Evolutionary conservation across 2,797 vertebrate genomes (phyloP).

Genomic region (Sebastes itinus): DNA sequence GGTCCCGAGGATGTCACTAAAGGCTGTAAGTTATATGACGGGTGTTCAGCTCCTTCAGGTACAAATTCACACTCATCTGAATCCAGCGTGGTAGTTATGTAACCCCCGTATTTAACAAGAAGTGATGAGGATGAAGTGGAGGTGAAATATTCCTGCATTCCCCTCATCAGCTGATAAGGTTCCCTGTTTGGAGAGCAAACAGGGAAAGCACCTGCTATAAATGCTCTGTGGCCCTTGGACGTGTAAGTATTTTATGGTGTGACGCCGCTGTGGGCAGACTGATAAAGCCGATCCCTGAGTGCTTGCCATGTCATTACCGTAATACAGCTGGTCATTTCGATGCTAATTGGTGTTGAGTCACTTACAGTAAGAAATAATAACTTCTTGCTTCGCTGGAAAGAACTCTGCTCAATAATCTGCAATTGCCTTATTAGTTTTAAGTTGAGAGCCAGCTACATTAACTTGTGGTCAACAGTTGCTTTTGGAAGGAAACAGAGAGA

Average conservation of each 20-base stretch:
- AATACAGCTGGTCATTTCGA: slow-evolving; percentile 67
- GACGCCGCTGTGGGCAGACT: slow-evolving; percentile 34
- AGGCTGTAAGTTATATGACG: not conserved
- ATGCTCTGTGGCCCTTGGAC: slow-evolving; percentile 42
- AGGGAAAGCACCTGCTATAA: slow-evolving; percentile 60
- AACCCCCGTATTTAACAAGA: slow-evolving; percentile 11
- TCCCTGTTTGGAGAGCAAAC: slow-evolving; percentile 63
- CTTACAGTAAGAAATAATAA: slow-evolving; percentile 74
- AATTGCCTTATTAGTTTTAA: slow-evolving; percentile 56
- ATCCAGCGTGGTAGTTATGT: slow-evolving; percentile 28
- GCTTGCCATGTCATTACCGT: slow-evolving; percentile 64
- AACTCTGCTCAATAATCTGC: slow-evolving; percentile 43
- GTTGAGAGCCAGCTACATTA: slow-evolving; percentile 49
- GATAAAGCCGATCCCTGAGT: slow-evolving; percentile 62
- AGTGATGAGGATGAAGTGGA: slow-evolving; percentile 36
- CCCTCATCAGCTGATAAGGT: slow-evolving; percentile 67
- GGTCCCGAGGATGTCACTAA: not conserved
- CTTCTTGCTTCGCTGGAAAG: slow-evolving; percentile 52
- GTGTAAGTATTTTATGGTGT: slow-evolving; percentile 64
- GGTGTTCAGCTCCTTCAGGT: not conserved
- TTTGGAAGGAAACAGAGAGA: slow-evolving; percentile 51
- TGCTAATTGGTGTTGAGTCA: slow-evolving; percentile 65
- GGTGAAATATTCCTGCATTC: slow-evolving; percentile 53
- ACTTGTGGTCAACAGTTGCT: slow-evolving; percentile 65
- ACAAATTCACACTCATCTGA: slow-evolving; percentile 6